These are phyloP conservation scores for Thera britannica DNA, from an alignment of 2,888 invertebrate species.

Conservation along the genomic window DNA sequence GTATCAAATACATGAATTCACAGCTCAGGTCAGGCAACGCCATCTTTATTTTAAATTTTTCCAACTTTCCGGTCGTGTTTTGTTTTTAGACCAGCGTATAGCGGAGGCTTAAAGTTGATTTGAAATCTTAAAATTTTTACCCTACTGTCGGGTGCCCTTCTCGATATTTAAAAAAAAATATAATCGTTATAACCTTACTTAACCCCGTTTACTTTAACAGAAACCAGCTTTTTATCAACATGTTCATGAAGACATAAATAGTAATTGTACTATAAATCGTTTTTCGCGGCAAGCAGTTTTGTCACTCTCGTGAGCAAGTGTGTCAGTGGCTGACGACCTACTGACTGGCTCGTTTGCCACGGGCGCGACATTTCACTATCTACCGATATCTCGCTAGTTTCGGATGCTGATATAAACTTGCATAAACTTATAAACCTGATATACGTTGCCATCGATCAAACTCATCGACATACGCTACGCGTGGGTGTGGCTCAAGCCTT, in stretches of 20 bases:
- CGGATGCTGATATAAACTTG: conserved; percentile 37
- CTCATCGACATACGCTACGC: neutral
- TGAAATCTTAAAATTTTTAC: neutral
- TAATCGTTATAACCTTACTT: conserved; percentile 15
- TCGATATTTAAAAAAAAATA: conserved; percentile 17
- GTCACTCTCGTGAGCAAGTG: conserved; percentile 71
- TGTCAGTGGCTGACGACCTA: conserved; percentile 67
- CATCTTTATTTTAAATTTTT: too few relatives aligned
- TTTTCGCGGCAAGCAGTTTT: conserved; percentile 63
- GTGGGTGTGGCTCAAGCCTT: too few relatives aligned
- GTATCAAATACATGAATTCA: too few relatives aligned
- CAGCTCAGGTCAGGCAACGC: too few relatives aligned
- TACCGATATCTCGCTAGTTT: conserved; percentile 53
- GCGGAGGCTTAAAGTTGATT: too few relatives aligned
- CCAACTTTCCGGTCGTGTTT: too few relatives aligned
- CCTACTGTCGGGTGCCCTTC: neutral
- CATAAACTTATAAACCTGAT: conserved; percentile 19
- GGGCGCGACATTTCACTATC: conserved; percentile 71
- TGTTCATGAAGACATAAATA: conserved; percentile 39
- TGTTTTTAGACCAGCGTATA: too few relatives aligned
- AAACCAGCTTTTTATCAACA: conserved; percentile 31
- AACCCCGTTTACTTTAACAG: conserved; percentile 27
- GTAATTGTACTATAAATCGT: conserved; percentile 47
- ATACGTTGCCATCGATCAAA: conserved; percentile 16
- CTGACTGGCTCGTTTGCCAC: conserved; percentile 66